These are phyloP conservation scores for Antigone vipio DNA, from an alignment of 2,113 vertebrate species.

Conservation along the genomic window DNA sequence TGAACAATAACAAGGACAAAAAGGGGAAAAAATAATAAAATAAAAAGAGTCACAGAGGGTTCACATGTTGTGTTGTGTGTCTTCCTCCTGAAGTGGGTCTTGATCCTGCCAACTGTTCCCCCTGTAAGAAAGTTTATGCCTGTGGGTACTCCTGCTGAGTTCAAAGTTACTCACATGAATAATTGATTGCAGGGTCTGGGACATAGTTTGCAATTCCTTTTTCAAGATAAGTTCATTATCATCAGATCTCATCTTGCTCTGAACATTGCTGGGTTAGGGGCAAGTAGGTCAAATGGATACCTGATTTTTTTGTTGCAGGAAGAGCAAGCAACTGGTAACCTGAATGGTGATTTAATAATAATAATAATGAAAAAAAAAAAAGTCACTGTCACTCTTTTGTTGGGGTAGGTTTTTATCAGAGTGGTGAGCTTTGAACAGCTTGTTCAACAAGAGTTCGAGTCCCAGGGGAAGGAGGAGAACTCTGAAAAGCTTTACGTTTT, in stretches of 20 bases:
- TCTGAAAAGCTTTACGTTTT: background rate
- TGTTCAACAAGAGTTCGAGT: conserved; percentile 27
- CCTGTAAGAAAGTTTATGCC: conserved; percentile 59
- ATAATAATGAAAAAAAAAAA: background rate
- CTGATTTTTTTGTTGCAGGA: background rate
- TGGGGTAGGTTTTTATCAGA: background rate
- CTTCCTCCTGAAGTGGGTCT: conserved; percentile 52
- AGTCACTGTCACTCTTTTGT: background rate
- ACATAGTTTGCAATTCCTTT: conserved; percentile 42
- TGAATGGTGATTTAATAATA: background rate
- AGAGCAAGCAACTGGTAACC: background rate
- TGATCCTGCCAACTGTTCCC: conserved; percentile 58
- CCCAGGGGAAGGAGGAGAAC: background rate
- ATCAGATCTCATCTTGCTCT: conserved; percentile 30
- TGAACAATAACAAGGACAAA: conserved; percentile 41
- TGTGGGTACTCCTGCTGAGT: conserved; percentile 60
- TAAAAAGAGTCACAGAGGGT: conserved; percentile 18
- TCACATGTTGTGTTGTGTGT: conserved; percentile 41
- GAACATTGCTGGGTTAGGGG: background rate
- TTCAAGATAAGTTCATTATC: conserved; percentile 56
- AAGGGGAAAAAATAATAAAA: conserved; percentile 9
- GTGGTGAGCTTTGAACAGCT: conserved; percentile 24
- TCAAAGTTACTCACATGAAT: conserved; percentile 65
- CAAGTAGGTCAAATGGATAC: conserved; percentile 30
- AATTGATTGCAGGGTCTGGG: conserved; percentile 59